Evolutionary conservation across 35 echinoderm and acorn worm genomes (phyloP), one percentile per base, ranked within the genome.

Genomic region (Holothuria glaberrima): DNA sequence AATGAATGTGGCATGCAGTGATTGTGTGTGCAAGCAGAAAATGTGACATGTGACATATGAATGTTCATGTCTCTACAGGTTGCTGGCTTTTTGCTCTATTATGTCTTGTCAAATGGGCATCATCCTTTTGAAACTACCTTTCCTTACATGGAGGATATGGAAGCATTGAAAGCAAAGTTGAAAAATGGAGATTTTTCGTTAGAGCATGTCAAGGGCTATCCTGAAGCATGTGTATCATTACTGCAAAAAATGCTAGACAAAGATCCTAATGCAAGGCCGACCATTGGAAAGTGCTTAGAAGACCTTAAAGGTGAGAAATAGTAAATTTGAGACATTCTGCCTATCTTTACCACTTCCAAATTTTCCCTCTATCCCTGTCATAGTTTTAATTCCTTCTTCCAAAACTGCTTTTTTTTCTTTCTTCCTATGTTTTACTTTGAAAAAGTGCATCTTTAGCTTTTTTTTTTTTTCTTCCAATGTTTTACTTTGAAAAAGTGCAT

Each of bases 81-180:
- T 41, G 71, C 71, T 75, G 71, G 29, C 30, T 75, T 75, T 75
- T 41, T 75, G 31, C 12, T 75, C 33, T 75, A 75, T 30, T 75
- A 75, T 30, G 35, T 75, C 30, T 75, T 75, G 71, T 75, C 71
- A 22, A 41, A 36, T 13, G 71, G 71, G 12, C 71, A 75, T 75
- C 71, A 75, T 20, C 71, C 71, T 5, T 75, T 75, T 75, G 71
- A 75, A 75, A 41, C 71, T 7, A 75, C 71, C 21, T 75, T 41
- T 30, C 71, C 71, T 36, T 75, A 20, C 31, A 14, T 38, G 7
- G 32, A 75, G 21, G 32, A 75, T 14, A 18, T 41, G 45, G 45
- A 12, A 33, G 33, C 6, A 36, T 20, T 75, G 30, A 34, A 20
- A 9, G 29, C 6, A 9, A 75, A 75, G 19, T 41, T 41, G 45